These are phyloP conservation scores for Sebastes kiyomatsui DNA, from an alignment of 2,797 vertebrate species.

Conservation along the genomic window DNA sequence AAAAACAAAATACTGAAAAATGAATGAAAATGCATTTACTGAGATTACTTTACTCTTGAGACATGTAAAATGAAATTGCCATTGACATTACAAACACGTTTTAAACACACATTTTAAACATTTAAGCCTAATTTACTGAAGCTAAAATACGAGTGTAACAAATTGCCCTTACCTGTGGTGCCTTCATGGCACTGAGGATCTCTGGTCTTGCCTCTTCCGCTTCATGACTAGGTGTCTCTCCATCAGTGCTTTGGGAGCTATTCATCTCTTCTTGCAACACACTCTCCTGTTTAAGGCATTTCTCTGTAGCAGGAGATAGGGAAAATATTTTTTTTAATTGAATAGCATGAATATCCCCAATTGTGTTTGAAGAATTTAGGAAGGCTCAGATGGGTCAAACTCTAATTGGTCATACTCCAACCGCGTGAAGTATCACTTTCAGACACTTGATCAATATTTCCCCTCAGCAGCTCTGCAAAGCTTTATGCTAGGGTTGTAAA, in stretches of 20 bases:
- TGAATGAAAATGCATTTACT: background rate
- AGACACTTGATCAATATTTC: no score
- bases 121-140: background rate
- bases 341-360: background rate
- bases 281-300: conserved; percentile 76
- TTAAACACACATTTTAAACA: background rate
- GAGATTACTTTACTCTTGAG: background rate
- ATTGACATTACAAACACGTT: background rate
- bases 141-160: background rate
- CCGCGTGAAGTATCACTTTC: background rate
- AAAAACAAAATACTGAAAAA: background rate
- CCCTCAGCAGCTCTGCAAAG: background rate
- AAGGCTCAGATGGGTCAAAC: background rate
- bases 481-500: background rate
- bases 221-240: conserved; percentile 34
- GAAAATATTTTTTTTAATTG: background rate
- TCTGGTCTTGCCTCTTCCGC: conserved; percentile 42
- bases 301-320: conserved; percentile 52
- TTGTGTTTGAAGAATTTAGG: background rate
- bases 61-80: background rate
- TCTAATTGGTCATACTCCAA: background rate
- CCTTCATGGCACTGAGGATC: conserved; percentile 1
- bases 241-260: conserved; percentile 48
- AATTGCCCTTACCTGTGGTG: conserved; percentile 43
- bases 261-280: conserved; percentile 54